Evolutionary conservation across 2,113 vertebrate species (phyloP).

Genomic region (Gnathonemus longibarbis): DNA sequence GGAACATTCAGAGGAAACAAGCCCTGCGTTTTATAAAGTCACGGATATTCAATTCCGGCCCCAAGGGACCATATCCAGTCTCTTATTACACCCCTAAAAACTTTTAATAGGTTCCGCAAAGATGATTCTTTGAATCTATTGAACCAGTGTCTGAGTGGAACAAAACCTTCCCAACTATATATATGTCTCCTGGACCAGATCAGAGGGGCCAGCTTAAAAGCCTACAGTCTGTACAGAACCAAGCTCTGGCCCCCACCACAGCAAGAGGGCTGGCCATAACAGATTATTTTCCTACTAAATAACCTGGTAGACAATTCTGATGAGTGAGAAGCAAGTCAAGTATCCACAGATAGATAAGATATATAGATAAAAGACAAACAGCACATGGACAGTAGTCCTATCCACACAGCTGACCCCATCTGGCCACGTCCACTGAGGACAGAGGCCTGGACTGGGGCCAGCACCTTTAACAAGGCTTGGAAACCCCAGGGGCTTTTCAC

Average conservation of each 20-base stretch:
- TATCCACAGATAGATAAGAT: neutral
- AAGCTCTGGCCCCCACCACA: neutral
- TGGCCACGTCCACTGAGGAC: neutral
- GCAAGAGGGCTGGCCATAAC: neutral
- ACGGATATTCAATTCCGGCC: neutral
- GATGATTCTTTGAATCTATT: neutral
- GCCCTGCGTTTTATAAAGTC: neutral
- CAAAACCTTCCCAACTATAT: neutral
- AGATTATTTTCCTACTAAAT: neutral
- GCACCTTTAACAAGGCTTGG: slow-evolving; percentile 3
- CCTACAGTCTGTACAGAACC: neutral
- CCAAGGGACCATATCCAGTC: neutral
- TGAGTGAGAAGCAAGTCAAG: neutral
- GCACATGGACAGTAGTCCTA: neutral
- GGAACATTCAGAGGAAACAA: neutral
- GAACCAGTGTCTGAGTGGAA: neutral
- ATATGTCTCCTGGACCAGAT: neutral
- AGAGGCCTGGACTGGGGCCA: neutral
- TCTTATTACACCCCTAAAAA: neutral
- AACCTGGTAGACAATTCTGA: neutral
- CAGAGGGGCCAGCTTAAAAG: neutral
- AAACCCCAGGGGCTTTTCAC: slow-evolving; percentile 6
- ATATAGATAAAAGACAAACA: neutral
- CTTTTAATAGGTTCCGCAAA: neutral
- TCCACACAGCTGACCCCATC: neutral